Percentiles rank a stretch among this genome's conserved stretches.
phyloP scores from a whole-genome alignment of 2,113 vertebrate genomes.

The Pitta sordida region DNA sequence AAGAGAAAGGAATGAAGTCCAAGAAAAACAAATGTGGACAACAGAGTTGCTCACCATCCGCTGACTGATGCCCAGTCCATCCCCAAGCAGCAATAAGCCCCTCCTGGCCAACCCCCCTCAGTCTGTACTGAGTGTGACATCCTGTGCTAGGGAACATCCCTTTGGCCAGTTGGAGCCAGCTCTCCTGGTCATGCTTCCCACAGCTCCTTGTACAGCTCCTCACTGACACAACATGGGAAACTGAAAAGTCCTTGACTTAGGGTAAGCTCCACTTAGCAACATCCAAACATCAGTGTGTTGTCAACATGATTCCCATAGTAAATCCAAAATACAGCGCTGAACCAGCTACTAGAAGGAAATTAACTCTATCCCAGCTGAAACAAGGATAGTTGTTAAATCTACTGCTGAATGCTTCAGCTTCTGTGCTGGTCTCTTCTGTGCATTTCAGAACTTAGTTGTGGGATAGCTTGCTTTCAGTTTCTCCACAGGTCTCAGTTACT shows the following conservation, averaged over 20 bases:
- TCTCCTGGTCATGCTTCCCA: neutral
- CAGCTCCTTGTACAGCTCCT: neutral
- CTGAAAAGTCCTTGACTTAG: neutral
- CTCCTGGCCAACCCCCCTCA: neutral
- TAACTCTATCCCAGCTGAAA: neutral
- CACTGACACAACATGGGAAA: neutral
- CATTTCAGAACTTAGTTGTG: neutral
- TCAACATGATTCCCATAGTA: neutral
- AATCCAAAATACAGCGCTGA: neutral
- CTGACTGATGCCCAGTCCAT: neutral
- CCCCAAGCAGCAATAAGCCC: neutral
- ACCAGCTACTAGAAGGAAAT: neutral
- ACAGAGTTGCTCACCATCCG: neutral
- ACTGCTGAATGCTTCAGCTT: neutral
- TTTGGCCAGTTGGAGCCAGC: neutral
- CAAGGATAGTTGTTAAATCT: neutral
- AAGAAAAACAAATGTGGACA: neutral
- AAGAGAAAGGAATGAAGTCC: neutral
- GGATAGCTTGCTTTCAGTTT: neutral
- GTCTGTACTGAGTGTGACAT: neutral
- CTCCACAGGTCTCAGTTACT: neutral
- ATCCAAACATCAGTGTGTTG: neutral
- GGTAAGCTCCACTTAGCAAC: neutral
- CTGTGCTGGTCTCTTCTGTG: neutral
- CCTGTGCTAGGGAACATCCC: neutral